Base-by-base conservation (phyloP, 1,140 invertebrate genomes). In the Branchinecta lynchi region DNA sequence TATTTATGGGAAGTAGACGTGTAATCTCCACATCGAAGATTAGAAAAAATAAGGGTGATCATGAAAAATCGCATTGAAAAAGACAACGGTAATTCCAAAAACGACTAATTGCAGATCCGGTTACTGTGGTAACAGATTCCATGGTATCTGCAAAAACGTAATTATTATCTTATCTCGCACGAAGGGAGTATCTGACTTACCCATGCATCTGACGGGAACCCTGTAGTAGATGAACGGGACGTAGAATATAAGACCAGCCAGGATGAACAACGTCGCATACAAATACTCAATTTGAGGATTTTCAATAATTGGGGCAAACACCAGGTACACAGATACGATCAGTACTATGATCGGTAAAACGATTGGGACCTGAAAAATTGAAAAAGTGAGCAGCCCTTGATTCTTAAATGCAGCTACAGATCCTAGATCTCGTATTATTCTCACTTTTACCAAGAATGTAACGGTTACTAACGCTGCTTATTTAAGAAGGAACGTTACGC, bases 271-370 rank as follows among this genome's bases (percentile, higher is more conserved):
- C 68, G 87, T 82, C 17, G 93, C 93, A 77, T 96, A 97, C 72
- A 97, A 79, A 79, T 95, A 93, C 80, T 92, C 89, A 76, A 90
- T 87, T 77, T 89, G 86, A 5, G 94, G 93, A 71, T 90, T 86
- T 76, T 94, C 89, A 68, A 96, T 84, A 72, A 97, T 96, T 10
- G 94, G 94, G 43, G 89, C 92, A 69, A 94, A 84, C 73, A 96
- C 90, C 78, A 97, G 84, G 82, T 94, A 96, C 71, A 89, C 78
- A 44, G 93, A 93, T 75, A 94, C 88, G 68, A 90, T 79, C 77
- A 95, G 82, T 74, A 96, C 91, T 74, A 94, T 78, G 75, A 90
- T 81, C 68, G 93, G 93, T 82, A 96, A 92, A 76, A 93, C 81
- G 75, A 96, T 86, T 72, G 92, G 92, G 77, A 96, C 91, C 88